phyloP scores from a whole-genome alignment of 2,797 vertebrate genomes.

The Erethizon dorsatum region DNA sequence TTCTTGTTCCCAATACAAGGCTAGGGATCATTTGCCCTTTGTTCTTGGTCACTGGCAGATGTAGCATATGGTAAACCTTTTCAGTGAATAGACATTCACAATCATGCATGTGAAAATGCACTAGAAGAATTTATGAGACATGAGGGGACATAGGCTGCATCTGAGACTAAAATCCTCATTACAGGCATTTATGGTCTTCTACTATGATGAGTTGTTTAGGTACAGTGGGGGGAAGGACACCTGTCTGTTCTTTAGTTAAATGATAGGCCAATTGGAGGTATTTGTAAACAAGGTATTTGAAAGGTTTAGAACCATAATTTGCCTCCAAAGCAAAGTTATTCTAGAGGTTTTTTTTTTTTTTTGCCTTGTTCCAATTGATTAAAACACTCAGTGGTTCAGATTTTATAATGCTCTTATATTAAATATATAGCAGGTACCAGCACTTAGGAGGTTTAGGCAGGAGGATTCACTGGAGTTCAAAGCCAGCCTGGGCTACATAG shows the following conservation, averaged over 20 bases:
- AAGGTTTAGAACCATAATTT: conserved; percentile 34
- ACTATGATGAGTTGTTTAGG: background rate
- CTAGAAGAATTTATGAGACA: conserved; percentile 69
- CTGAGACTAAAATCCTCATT: conserved; percentile 22
- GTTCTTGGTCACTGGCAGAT: conserved; percentile 53
- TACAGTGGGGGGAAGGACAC: background rate
- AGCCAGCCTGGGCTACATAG: background rate
- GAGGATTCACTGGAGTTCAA: background rate
- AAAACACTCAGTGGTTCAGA: background rate
- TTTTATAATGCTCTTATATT: conserved; percentile 37
- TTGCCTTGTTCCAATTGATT: conserved; percentile 65
- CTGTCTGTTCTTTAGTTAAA: background rate
- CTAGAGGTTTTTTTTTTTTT: background rate
- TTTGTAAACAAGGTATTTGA: conserved; percentile 64
- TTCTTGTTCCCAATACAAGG: conserved; percentile 62
- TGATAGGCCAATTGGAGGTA: background rate
- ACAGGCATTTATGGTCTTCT: background rate
- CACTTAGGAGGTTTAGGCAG: background rate
- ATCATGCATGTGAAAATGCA: conserved; percentile 67
- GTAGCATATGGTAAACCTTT: conserved; percentile 59
- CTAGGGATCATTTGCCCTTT: conserved; percentile 42
- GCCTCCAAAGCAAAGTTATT: conserved; percentile 44
- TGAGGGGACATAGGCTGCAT: conserved; percentile 48
- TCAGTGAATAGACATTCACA: conserved; percentile 47
- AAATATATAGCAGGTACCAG: background rate